Base-by-base conservation (phyloP, 2,797 vertebrate species). In the Chiloscyllium punctatum region DNA sequence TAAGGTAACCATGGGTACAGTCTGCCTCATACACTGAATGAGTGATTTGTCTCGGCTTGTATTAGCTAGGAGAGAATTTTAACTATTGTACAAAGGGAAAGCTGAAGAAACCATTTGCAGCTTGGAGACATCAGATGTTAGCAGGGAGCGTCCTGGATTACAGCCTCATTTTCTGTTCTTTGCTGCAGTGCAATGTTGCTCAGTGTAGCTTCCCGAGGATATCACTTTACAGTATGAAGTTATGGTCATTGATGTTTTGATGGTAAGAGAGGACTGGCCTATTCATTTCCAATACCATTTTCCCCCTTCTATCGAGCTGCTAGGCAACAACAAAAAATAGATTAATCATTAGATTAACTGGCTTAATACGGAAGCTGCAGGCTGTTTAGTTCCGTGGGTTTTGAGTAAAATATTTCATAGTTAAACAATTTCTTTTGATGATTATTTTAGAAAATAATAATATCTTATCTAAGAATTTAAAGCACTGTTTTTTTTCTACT, bases 1-100 rank as follows among this genome's bases (percentile, higher is more conserved):
- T 30, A 74, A 94, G 68, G 94, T 94, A 94, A 94, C 94, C 94
- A 94, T 94, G 92, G 92, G 92, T 94, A 94, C 92, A 2, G 71
- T 74, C 69, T 94, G 48, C 71, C 72, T 94, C 90, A 74, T 94
- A 21, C 48, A 6, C 69, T 94, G 94, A 94, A 51, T 72, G 92
- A 94, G 71, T 94, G 94, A 94, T 94, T 94, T 94, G 71, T 72
- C 69, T 94, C 21, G 69, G 92, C 92, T 94, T 94, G 68, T 15
- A 94, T 94, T 74, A 48, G 71, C 37, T 74, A 71, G 94, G 42
- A 94, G 94, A 94, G 71, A 27, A 94, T 94, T 94, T 74, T 94
- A 94, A 94, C 94, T 68, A 53, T 94, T 94, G 48, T 94, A 94
- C 27, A 13, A 74, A 94, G 48, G 71, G 42, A 94, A 94, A 71